Conservation (phyloP, 2,113 vertebrate genomes). For the Leucopternis melanops region DNA sequence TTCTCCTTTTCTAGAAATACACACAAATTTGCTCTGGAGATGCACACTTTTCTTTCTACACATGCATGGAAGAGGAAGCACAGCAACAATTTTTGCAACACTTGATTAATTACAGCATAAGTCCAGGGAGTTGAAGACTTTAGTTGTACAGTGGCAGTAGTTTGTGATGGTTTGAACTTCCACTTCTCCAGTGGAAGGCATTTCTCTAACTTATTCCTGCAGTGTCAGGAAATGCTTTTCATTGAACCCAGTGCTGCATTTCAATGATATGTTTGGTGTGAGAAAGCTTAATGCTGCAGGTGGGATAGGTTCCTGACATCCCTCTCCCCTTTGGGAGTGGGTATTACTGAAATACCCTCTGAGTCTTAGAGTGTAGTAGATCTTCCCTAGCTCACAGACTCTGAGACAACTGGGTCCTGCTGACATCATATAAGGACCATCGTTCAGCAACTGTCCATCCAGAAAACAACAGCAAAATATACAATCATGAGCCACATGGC, state of each 20-base stretch:
- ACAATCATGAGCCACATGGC: background rate
- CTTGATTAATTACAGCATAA: background rate
- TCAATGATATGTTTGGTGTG: background rate
- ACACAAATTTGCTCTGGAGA: background rate
- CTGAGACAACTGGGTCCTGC: background rate
- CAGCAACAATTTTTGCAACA: background rate
- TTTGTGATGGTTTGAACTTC: background rate
- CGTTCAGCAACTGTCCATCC: background rate
- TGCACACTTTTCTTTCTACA: background rate
- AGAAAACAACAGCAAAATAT: background rate
- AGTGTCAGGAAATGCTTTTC: background rate
- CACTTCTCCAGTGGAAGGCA: background rate
- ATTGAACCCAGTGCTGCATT: background rate
- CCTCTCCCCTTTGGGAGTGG: background rate
- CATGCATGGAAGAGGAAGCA: background rate
- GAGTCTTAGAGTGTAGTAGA: background rate
- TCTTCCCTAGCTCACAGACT: background rate
- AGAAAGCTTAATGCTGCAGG: background rate
- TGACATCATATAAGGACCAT: background rate
- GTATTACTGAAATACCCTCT: background rate
- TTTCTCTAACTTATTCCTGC: background rate
- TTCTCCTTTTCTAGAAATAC: background rate
- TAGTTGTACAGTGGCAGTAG: background rate
- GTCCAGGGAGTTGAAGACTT: background rate
- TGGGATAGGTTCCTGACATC: background rate